Evolutionary conservation across 2,888 invertebrate genomes (phyloP), one percentile per base, ranked within the genome.

Genomic region (Exephanes ischioxanthus): DNA sequence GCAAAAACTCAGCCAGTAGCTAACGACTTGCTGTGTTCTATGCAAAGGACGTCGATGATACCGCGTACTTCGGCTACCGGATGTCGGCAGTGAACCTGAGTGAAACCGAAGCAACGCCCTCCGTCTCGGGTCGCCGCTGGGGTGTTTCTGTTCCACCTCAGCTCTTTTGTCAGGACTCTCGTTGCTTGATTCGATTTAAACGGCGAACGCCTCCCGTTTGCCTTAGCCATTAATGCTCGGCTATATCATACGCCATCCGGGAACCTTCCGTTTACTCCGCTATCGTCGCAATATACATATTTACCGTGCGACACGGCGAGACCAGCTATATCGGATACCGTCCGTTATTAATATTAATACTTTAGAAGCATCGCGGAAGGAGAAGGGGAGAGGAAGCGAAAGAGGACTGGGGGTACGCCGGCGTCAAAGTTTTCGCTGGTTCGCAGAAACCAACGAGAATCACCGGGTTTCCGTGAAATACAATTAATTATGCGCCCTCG

Each of bases 151-250:
- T 66, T 75, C 48, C 73, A 58, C 66, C 70, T 75, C 61, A 58
- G 61, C 73, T 88, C 89, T 90, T 45, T 45, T 89, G 90, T 90
- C 91, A 90, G 88, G 87, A 88, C 89, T 55, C 80, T 87, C 77
- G 79, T 53, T 72, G 71, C 87, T 87, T 90, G 89, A 91, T 90
- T 90, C 89, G 91, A 91, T 90, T 91, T 90, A 86, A 89, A 88
- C 89, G 89, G 86, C 87, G 86, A 86, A 80, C 87, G 87, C 85
- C 88, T 88, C 89, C 90, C 91, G 89, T 91, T 90, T 89, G 87
- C 88, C 87, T 45, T 85, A 86, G 86, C 87, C 87, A 84, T 88
- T 88, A 81, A 85, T 82, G 82, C 75, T 55, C 85, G 79, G 77
- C 72, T 81, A 66, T 82, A 71, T 75, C 63, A 53, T 72, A 75